Percentiles rank a stretch among this genome's conserved stretches.
These are phyloP conservation scores for Sitta carolinensis DNA, from an alignment of 2,797 vertebrate species.

Conservation along the genomic window DNA sequence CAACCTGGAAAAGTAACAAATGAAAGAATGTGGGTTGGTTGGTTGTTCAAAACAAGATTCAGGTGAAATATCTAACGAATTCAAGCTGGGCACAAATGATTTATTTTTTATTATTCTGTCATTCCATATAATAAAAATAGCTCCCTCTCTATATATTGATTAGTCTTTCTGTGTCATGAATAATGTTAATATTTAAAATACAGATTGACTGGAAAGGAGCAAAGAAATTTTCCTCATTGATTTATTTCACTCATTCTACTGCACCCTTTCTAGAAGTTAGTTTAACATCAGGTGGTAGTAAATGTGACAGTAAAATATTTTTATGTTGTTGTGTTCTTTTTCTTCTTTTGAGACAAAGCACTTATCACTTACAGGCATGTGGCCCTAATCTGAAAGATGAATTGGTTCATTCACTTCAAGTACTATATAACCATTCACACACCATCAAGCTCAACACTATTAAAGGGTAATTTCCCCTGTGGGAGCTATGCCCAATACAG, in stretches of 20 bases:
- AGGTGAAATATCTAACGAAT: background rate
- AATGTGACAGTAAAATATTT: slow-evolving; percentile 32
- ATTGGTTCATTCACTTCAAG: slow-evolving; percentile 67
- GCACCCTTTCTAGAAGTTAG: background rate
- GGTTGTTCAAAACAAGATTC: background rate
- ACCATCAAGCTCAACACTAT: slow-evolving; percentile 55
- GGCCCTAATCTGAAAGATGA: slow-evolving; percentile 65
- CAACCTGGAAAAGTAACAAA: background rate
- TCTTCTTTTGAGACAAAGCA: slow-evolving; percentile 33
- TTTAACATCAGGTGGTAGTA: background rate
- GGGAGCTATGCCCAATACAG: slow-evolving; percentile 55
- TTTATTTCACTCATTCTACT: background rate
- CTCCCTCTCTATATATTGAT: background rate
- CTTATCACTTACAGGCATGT: slow-evolving; percentile 52
- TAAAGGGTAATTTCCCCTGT: slow-evolving; percentile 71
- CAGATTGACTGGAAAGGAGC: background rate
- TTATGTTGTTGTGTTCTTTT: background rate
- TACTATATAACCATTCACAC: slow-evolving; percentile 69
- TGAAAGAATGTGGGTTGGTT: background rate
- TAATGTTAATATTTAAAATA: background rate
- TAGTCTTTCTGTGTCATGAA: background rate
- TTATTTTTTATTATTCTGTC: background rate
- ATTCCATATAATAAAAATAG: background rate
- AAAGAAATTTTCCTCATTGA: background rate
- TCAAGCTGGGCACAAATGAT: background rate